Base-by-base conservation (phyloP, 1,140 invertebrate genomes). In the Diorhabda sublineata region DNA sequence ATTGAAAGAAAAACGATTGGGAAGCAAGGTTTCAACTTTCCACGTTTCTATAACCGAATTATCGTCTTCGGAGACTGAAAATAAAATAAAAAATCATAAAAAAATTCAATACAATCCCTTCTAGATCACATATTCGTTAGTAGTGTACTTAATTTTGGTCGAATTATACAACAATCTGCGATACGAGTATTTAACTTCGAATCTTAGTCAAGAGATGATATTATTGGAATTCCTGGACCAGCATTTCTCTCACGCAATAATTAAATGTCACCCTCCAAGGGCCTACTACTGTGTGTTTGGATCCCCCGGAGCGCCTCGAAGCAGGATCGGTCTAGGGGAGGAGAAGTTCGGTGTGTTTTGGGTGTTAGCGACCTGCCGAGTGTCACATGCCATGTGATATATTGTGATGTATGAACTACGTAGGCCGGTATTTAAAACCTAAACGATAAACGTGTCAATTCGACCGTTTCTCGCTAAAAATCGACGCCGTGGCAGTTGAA, bases 201-300 rank as follows among this genome's bases (percentile, higher is more conserved):
- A 26, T 26, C 26, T 26, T 26, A 26, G 26, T 6, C 47, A 3
- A 52, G 47, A 52, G 47, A 52, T 52, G 47, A 52, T 52, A 52
- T 52, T 77, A 77, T 77, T 76, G 76, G 76, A 77, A 77, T 77
- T 74, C 74, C 71, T 74, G 69, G 69, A 58, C 73, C 59, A 26
- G 63, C 63, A 57, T 52, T 52, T 52, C 47, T 71, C 63, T 63
- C 59, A 65, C 64, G 64, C 64, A 71, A 71, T 77, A 77, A 77
- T 77, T 77, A 77, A 77, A 77, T 74, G 69, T 71, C 75, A 76
- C 76, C 76, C 76, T 73, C 69, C 68, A 69, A 62, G 69, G 26
- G 69, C 73, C 73, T 68, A 73, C 71, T 75, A 73, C 73, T 73
- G 73, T 73, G 73, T 66, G 57, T 45, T 62, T 62, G 44, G 69